Base-by-base conservation (phyloP, 2,113 vertebrate species). In the Sapajus apella region DNA sequence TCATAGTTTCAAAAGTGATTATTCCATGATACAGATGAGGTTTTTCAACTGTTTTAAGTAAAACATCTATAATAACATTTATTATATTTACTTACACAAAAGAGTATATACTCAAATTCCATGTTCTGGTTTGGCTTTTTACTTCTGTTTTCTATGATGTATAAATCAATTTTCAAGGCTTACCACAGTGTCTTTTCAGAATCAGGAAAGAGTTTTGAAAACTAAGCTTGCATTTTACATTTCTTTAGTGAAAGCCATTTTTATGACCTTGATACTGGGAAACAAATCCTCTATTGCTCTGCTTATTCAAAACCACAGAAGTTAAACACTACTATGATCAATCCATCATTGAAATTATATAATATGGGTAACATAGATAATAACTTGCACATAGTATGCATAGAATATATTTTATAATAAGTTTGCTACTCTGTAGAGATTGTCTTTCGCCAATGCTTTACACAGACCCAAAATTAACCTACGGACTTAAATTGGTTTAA, bases 61-160 rank as follows among this genome's bases (percentile, higher is more conserved):
- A 88, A 96, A n/a, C 21, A 30, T 16, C n/a, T 85, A 95, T 77
- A 91, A 90, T 79, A 76, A 64, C 89, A 79, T 72, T 72, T 72
- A 95, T 20, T 81, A 27, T 55, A 90, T 55, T 55, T 35, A 73
- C 86, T 97, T 88, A 73, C 4, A 91, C 45, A 87, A 61, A 93
- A 70, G 21, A 55, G 2, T 70, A 45, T 18, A 35, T 5, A 25
- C 21, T 79, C 9, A 64, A 50, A 61, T 68, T 89, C 9, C 47
- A 20, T 40, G 79, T 79, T 92, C 82, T 72, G n/a, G 45, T 50
- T 83, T 66, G 37, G 50, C 35, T 47, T 73, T 68, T 92, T 35
- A 25, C n/a, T 61, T n/a, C 23, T 50, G 56, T 45, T 83, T 88
- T 88, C 58, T 72, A 25, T 11, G 58, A 91, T 25, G 25, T 1